Evolutionary conservation across 2,797 vertebrate genomes (phyloP), one percentile per base, ranked within the genome.

Genomic region (Myripristis jacobus): DNA sequence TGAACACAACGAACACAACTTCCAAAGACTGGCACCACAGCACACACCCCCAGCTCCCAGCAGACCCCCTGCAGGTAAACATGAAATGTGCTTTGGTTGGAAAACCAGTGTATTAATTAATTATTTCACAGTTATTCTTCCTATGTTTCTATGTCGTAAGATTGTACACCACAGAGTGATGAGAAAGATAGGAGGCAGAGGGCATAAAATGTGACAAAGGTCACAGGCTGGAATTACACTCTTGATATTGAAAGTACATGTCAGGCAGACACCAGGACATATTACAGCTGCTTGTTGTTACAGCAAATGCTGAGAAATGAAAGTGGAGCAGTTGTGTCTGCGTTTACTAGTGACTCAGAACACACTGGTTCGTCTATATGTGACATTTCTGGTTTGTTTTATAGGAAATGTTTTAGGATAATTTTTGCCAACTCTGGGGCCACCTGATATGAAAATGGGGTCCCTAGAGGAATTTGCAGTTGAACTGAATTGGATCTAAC

Each of bases 51-150:
- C 96, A 18, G 95, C 93, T 73, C 96, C 95, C 3, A 95, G 94
- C 59, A 95, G 97, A 79, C 96, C 95, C 34, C 79, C 94, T 18
- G 94, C 96, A 93, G 97, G 98, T 97, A 92, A 94, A 69, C 36
- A 36, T 13, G 3, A 38, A 13, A 7, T 21, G 6, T 50, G 7
- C 31, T 71, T 34, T 60, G 19, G 24, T n/a, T 31, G 24, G 3
- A 38, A 38, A 12, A 2, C 13, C 34, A 31, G 8, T 31, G 1
- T 38, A 13, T 38, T 38, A 38, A 12, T 9, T 25, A 5, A 6
- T 63, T 16, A 2, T 1, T n/a, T 27, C 69, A n/a, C 13, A n/a
- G 19, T 9, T 63, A 44, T 25, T n/a, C 11, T 9, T 19, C 7
- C 27, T 3, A n/a, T 31, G 6, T 22, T 16, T 70, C 24, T 25